Base-by-base conservation (phyloP, 2,888 invertebrate genomes). In the Acleris emargana region DNA sequence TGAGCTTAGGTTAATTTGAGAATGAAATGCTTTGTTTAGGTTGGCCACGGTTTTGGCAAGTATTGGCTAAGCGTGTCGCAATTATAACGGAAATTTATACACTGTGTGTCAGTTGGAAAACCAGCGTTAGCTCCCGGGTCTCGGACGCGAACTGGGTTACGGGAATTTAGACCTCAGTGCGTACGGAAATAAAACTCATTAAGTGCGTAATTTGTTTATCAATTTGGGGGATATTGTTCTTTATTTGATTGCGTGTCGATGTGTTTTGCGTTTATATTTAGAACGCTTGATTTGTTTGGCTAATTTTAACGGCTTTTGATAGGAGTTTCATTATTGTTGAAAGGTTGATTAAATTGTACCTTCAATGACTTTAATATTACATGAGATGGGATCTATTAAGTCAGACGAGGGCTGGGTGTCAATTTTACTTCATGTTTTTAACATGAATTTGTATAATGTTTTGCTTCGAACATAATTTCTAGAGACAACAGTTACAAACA, bases 121-220 rank as follows among this genome's bases (percentile, higher is more conserved):
- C 67, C 28, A 11, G 18, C 45, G n/a, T 17, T 68, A 67, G 61
- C 68, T 70, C 38, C 64, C 60, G 20, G 9, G 43, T 68, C 67
- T 68, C 61, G 67, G 60, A 69, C 69, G 67, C 60, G 70, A 80
- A 74, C 73, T 79, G 78, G 82, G 81, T 79, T 78, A 81, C 76
- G 74, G 79, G 78, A 84, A 79, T 84, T 80, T 77, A 76, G 75
- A 81, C 78, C 80, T 71, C 76, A 76, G 69, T 69, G 73, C 75
- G 70, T 69, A 74, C 76, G 75, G 72, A 69, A 84, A 84, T 84
- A 82, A 79, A 83, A 83, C 76, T 80, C 81, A 84, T 83, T 83
- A 83, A 77, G 74, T 74, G 70, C 62, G 71, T 79, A 80, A 84
- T 85, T 83, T 82, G 81, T 79, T 81, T 84, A 81, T 81, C 81